Percentiles rank a stretch among this genome's conserved stretches.
Conservation (phyloP, 2,888 invertebrate genomes). For the Drosophila heteroneura region DNA sequence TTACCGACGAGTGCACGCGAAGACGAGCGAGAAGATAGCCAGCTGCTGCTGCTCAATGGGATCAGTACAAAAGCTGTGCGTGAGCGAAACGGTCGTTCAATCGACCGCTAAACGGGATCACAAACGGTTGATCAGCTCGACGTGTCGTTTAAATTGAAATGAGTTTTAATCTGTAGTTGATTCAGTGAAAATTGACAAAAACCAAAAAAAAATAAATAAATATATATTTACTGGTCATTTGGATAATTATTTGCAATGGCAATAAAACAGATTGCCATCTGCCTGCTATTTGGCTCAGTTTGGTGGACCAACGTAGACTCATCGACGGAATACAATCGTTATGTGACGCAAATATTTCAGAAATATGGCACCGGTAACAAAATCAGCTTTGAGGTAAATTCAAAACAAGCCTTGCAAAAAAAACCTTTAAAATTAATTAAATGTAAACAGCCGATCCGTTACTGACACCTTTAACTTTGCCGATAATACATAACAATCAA, state of each 20-base stretch:
- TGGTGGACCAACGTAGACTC: slow-evolving; percentile 27
- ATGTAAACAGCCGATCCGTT: slow-evolving; percentile 19
- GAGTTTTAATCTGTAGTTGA: slow-evolving; percentile 27
- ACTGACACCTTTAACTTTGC: slow-evolving; percentile 9
- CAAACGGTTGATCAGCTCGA: slow-evolving; percentile 9
- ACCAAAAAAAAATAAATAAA: slow-evolving; percentile 4
- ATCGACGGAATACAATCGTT: slow-evolving; percentile 84
- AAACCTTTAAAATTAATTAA: neutral
- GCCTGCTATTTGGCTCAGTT: slow-evolving; percentile 31
- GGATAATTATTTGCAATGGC: slow-evolving; percentile 50
- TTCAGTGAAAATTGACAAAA: slow-evolving; percentile 22
- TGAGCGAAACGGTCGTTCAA: slow-evolving; percentile 58
- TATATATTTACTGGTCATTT: slow-evolving; percentile 2
- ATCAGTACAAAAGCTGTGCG: slow-evolving; percentile 66
- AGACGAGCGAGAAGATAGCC: slow-evolving; percentile 14
- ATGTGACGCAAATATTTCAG: slow-evolving; percentile 84
- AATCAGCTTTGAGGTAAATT: slow-evolving; percentile 84
- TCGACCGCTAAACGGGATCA: slow-evolving; percentile 57
- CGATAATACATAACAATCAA: slow-evolving; percentile 12
- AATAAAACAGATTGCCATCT: slow-evolving; percentile 24
- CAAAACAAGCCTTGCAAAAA: neutral
- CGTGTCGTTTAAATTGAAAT: slow-evolving; percentile 42
- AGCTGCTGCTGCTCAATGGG: slow-evolving; percentile 21
- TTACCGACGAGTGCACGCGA: slow-evolving; percentile 27
- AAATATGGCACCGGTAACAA: slow-evolving; percentile 84